Evolutionary conservation across 2,113 vertebrate species (phyloP).

Genomic region (Anser cygnoides): DNA sequence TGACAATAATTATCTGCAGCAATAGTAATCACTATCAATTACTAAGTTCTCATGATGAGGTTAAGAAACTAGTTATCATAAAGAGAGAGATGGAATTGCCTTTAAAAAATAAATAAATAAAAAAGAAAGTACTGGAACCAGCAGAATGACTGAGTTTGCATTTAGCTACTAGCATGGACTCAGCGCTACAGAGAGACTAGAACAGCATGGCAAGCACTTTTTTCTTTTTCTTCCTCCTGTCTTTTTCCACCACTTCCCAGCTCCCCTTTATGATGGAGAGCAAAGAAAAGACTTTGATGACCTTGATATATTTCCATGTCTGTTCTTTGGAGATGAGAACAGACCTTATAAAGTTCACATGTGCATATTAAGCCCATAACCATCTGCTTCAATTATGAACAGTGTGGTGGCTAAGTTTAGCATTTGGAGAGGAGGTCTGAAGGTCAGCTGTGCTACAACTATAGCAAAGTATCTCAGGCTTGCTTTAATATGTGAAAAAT

Average conservation of each 20-base stretch:
- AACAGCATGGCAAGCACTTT: neutral
- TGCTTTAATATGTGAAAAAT: slow-evolving; percentile 1
- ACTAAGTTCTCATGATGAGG: neutral
- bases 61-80: neutral
- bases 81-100: neutral
- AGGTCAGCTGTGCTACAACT: slow-evolving; percentile 19
- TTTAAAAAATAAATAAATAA: neutral
- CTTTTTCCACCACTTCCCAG: neutral
- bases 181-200: neutral
- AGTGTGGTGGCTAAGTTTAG: neutral
- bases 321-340: neutral
- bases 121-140: neutral
- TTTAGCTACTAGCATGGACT: neutral
- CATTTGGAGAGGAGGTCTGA: slow-evolving; percentile 37
- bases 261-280: neutral
- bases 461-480: neutral
- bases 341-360: slow-evolving; percentile 28
- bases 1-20: neutral
- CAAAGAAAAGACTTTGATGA: neutral
- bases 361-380: slow-evolving; percentile 35
- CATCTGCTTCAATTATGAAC: slow-evolving; percentile 61
- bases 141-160: neutral
- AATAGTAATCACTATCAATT: neutral
- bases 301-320: slow-evolving; percentile 14
- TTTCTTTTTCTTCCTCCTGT: neutral